phyloP scores from a whole-genome alignment of 2,888 invertebrate species.

The Leucania comma region DNA sequence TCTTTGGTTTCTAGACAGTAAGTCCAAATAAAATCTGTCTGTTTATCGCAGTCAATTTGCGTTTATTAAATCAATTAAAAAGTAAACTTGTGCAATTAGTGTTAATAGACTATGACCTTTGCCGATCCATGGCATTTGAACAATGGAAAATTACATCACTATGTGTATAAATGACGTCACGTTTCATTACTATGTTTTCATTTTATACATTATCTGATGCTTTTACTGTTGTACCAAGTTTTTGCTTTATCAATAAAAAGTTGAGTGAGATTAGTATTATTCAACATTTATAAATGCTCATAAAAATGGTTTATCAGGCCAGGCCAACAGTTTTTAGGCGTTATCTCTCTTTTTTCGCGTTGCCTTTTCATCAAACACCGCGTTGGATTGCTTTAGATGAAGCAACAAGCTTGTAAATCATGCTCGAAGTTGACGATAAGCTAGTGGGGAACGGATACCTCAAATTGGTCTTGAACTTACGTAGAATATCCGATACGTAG shows the following conservation, averaged over 20 bases:
- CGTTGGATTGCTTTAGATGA: no score
- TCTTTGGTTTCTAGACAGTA: neutral
- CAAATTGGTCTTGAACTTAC: neutral
- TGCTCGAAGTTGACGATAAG: no score
- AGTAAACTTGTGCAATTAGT: conserved; percentile 9
- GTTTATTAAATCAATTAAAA: conserved; percentile 16
- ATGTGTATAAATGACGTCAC: conserved; percentile 30
- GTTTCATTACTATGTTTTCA: conserved; percentile 1
- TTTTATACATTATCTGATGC: conserved; percentile 7
- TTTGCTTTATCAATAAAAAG: conserved; percentile 3
- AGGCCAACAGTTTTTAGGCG: no score
- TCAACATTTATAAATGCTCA: neutral
- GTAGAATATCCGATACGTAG: neutral
- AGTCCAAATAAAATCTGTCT: neutral
- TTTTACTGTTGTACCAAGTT: conserved; percentile 12
- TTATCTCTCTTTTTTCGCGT: no score
- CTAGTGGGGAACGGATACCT: no score
- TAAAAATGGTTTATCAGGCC: no score
- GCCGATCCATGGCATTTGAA: conserved; percentile 16
- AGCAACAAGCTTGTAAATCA: no score
- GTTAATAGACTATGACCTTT: conserved; percentile 32
- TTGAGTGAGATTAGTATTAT: neutral
- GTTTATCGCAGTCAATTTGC: neutral
- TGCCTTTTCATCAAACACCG: no score
- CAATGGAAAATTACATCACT: conserved; percentile 26